Conservation (phyloP, 2,113 vertebrate species). For the Coptodon rendalli region DNA sequence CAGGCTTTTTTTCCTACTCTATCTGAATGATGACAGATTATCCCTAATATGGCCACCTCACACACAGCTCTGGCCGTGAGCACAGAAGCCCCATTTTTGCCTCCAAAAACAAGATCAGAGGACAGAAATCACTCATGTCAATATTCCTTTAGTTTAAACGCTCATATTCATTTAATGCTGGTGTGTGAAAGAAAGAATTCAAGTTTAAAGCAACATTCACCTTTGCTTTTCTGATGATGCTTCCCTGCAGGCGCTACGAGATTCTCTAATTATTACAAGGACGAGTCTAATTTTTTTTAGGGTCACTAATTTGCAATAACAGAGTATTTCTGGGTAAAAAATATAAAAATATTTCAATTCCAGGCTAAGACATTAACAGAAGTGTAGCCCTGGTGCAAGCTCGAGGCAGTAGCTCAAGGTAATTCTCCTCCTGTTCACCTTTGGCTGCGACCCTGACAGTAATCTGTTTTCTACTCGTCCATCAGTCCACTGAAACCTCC, state of each 20-base stretch:
- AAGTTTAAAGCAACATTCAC: neutral
- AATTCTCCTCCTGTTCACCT: neutral
- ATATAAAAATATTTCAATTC: rapidly evolving
- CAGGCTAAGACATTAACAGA: neutral
- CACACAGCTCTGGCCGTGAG: neutral
- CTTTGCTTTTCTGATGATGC: neutral
- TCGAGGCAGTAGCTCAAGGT: neutral
- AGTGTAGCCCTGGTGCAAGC: neutral
- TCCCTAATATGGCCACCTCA: neutral
- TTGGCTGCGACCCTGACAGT: neutral
- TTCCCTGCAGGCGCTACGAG: neutral
- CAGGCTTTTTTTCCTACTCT: neutral
- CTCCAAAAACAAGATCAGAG: neutral
- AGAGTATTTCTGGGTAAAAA: neutral
- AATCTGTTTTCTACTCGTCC: neutral
- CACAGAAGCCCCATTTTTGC: neutral
- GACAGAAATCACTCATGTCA: neutral
- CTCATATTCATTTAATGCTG: neutral
- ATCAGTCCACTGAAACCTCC: neutral
- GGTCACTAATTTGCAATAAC: neutral
- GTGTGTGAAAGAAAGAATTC: neutral
- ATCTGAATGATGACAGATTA: neutral
- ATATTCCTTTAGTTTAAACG: neutral
- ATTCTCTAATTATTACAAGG: neutral
- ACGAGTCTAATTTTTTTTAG: neutral